Evolutionary conservation across 2,797 vertebrate genomes (phyloP).

Genomic region (Acrocephalus scirpaceus): DNA sequence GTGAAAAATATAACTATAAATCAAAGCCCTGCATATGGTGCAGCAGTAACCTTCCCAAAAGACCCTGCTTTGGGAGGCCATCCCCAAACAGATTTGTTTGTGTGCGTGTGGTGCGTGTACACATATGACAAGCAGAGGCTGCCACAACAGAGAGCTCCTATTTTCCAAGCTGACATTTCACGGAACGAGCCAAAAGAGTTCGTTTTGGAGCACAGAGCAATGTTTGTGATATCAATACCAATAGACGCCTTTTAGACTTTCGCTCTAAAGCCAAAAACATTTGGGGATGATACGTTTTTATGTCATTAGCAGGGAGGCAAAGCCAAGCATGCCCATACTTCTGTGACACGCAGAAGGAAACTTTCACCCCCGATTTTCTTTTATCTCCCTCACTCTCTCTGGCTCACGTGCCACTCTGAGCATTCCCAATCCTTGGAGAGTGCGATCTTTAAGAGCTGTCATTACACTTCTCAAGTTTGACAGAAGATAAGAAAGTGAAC

Average conservation of each 20-base stretch:
- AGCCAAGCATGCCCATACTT: not conserved
- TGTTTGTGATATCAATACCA: not conserved
- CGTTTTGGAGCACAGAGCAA: not conserved
- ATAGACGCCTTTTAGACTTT: not conserved
- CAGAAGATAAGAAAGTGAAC: slow-evolving; percentile 58
- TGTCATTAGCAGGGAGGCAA: not conserved
- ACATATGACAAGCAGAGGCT: slow-evolving; percentile 12
- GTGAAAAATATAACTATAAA: slow-evolving; percentile 71
- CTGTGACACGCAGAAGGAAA: not conserved
- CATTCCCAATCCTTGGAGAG: slow-evolving; percentile 53
- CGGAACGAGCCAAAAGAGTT: not conserved
- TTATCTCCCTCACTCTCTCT: slow-evolving; percentile 15
- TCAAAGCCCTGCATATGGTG: slow-evolving; percentile 56
- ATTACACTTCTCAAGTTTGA: slow-evolving; percentile 61
- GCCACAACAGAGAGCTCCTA: not conserved
- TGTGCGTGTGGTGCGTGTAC: not conserved
- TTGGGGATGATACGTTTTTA: not conserved
- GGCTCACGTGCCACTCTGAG: slow-evolving; percentile 54
- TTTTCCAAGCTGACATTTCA: slow-evolving; percentile 23
- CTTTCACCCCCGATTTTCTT: slow-evolving; percentile 6
- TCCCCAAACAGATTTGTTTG: slow-evolving; percentile 21
- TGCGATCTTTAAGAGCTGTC: slow-evolving; percentile 60
- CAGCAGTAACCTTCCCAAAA: not conserved
- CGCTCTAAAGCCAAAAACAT: not conserved
- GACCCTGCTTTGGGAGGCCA: not conserved